These are phyloP conservation scores for Megaptera novaeangliae DNA, from an alignment of 2,113 vertebrate genomes.

Conservation along the genomic window DNA sequence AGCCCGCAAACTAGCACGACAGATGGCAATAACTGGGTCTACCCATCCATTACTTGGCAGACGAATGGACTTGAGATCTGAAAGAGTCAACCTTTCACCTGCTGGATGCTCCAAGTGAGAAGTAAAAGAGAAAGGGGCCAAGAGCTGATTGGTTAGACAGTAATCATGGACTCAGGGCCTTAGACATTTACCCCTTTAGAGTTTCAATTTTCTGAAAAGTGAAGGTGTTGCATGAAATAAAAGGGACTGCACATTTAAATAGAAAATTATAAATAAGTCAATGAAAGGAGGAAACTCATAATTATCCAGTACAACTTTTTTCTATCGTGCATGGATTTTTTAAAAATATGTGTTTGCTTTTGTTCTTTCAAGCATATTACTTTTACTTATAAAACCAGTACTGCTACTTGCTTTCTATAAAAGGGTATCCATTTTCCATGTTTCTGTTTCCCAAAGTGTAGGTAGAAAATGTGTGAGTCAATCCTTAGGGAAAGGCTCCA, in stretches of 20 bases:
- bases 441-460: constrained; percentile 36
- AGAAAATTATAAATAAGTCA: constrained; percentile 3
- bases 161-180: background rate
- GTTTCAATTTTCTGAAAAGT: constrained; percentile 30
- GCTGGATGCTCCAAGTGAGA: constrained; percentile 41
- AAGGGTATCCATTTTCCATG: background rate
- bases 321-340: background rate
- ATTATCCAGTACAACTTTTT: background rate
- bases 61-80: constrained; percentile 24
- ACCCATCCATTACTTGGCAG: constrained; percentile 57
- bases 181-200: constrained; percentile 23
- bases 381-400: background rate
- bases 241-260: background rate
- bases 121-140: constrained; percentile 31
- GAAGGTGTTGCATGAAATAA: background rate
- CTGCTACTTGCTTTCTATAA: constrained; percentile 22
- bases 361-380: background rate
- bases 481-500: constrained; percentile 27
- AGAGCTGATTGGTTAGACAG: constrained; percentile 32
- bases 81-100: constrained; percentile 43
- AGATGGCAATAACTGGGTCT: constrained; percentile 62
- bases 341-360: background rate
- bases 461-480: constrained; percentile 24
- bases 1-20: background rate
- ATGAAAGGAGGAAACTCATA: background rate